A percentile compares a stretch with the other conserved stretches of the same genome.
Evolutionary conservation across 2,888 invertebrate genomes (phyloP).

Genomic region (Mechanitis mazaeus): DNA sequence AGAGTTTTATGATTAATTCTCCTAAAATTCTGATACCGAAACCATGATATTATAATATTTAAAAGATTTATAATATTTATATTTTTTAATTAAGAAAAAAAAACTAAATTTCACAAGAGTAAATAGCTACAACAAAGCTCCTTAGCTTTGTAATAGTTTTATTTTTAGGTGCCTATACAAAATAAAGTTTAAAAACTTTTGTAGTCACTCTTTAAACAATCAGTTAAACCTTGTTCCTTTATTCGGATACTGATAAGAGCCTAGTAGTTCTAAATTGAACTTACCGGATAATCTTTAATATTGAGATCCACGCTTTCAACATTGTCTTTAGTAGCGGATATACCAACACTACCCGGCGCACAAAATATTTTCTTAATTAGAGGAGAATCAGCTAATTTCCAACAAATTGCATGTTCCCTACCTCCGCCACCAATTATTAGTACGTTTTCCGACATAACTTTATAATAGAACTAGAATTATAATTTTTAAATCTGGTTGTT

Average conservation of each 20-base stretch:
- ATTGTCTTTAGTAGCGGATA: constrained; percentile 80
- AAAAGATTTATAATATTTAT: too few relatives aligned
- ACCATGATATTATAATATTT: too few relatives aligned
- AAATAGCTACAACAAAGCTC: too few relatives aligned
- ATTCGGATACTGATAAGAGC: not conserved
- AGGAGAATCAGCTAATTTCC: constrained; percentile 91
- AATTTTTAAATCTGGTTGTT: constrained; percentile 22
- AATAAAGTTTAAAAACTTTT: too few relatives aligned
- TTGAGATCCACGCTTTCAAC: constrained; percentile 80
- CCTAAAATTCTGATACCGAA: too few relatives aligned
- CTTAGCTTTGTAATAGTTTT: too few relatives aligned
- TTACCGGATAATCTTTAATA: constrained; percentile 83
- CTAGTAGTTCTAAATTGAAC: constrained; percentile 32
- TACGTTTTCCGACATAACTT: constrained; percentile 73
- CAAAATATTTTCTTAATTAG: constrained; percentile 84
- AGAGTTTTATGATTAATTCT: too few relatives aligned
- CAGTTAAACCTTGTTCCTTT: too few relatives aligned
- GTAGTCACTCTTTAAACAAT: too few relatives aligned
- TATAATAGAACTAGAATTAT: constrained; percentile 19
- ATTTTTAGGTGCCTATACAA: too few relatives aligned
- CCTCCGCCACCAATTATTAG: constrained; percentile 95
- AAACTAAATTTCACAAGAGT: too few relatives aligned
- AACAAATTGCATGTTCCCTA: constrained; percentile 96
- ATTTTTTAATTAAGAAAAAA: too few relatives aligned
- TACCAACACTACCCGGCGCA: constrained; percentile 94